Evolutionary conservation across 1,140 invertebrate species (phyloP).

Genomic region (Globodera rostochiensis): DNA sequence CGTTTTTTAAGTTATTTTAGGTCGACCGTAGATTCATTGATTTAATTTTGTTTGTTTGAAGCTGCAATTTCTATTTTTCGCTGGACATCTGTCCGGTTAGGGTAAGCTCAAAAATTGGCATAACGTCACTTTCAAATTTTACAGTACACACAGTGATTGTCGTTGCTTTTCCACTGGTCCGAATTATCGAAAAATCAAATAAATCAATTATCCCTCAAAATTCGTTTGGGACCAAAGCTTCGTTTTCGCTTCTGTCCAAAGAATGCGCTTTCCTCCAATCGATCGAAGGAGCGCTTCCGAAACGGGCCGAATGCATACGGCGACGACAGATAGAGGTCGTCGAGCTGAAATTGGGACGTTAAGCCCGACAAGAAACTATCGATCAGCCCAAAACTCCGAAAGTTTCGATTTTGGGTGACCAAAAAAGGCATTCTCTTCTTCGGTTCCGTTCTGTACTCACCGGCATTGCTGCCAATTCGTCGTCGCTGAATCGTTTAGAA

Average conservation of each 20-base stretch:
- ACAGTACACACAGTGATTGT: no score
- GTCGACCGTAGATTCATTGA: neutral
- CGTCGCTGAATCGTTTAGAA: constrained; percentile 23
- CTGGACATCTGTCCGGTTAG: no score
- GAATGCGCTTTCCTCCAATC: constrained; percentile 17
- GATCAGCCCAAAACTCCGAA: no score
- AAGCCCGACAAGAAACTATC: no score
- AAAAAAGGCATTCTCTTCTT: neutral
- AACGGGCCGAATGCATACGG: constrained; percentile 7
- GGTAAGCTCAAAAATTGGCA: no score
- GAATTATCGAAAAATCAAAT: no score
- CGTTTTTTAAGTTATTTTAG: no score
- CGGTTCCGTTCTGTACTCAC: neutral
- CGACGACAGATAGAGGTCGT: neutral
- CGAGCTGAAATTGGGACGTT: neutral
- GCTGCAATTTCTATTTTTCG: no score
- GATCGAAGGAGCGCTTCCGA: constrained; percentile 21
- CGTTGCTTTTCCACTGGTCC: no score
- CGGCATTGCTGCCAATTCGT: constrained; percentile 22
- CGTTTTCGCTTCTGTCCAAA: constrained; percentile 19
- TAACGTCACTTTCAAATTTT: no score
- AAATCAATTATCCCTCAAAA: no score
- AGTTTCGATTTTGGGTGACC: no score
- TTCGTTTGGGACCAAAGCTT: constrained; percentile 10
- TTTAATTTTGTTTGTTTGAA: neutral